Evolutionary conservation across 2,888 invertebrate genomes (phyloP).

Genomic region (Lepidocyrtoides sp.): DNA sequence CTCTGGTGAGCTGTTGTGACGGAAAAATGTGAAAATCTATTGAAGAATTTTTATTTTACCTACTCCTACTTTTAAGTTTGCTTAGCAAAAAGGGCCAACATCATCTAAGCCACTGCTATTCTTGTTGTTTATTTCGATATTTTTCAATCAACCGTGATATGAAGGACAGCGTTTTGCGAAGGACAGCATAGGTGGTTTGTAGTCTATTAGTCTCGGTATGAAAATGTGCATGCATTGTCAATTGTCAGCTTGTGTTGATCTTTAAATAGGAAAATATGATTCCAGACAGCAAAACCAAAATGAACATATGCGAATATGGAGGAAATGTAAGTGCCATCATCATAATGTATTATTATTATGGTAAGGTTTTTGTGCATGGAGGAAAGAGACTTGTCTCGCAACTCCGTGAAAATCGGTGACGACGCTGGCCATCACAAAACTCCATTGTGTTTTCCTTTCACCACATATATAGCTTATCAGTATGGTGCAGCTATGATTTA

Average conservation of each 20-base stretch:
- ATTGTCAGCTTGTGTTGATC: too few species aligned
- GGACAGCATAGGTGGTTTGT: too few species aligned
- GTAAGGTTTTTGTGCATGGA: too few species aligned
- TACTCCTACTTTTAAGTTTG: not conserved
- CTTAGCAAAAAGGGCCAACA: not conserved
- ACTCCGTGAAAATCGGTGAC: not conserved
- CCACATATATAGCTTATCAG: constrained; percentile 45
- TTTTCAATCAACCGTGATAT: constrained; percentile 29
- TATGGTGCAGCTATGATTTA: constrained; percentile 33
- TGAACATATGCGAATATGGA: too few species aligned
- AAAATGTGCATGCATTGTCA: too few species aligned
- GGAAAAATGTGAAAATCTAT: not conserved
- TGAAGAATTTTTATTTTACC: not conserved
- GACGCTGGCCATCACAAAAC: not conserved
- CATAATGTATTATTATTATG: too few species aligned
- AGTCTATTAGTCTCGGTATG: too few species aligned
- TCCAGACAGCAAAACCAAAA: too few species aligned
- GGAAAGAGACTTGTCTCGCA: not conserved
- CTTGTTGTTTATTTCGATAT: constrained; percentile 36
- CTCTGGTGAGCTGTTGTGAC: too few species aligned
- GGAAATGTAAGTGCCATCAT: too few species aligned
- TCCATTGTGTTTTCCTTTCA: not conserved
- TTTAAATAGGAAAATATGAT: too few species aligned
- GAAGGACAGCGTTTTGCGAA: not conserved
- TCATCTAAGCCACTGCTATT: not conserved